Evolutionary conservation across 2,888 invertebrate genomes (phyloP).

Genomic region (Synanthedon formicaeformis): DNA sequence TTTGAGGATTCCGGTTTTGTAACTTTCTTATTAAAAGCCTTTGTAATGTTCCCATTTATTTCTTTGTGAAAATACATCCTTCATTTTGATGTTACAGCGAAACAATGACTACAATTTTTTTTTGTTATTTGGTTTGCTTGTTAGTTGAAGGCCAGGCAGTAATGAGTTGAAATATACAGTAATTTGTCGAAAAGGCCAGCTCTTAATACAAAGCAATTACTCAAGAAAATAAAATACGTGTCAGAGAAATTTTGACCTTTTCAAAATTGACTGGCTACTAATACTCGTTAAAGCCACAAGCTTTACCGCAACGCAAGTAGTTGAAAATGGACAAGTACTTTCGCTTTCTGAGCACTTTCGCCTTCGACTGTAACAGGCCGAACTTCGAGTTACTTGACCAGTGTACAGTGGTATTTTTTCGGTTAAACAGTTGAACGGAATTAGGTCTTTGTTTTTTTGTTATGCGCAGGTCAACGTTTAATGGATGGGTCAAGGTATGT

Average conservation of each 20-base stretch:
- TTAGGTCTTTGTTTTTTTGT: no score
- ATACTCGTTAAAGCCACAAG: neutral
- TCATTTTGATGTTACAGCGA: neutral
- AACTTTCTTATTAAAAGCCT: slow-evolving; percentile 5
- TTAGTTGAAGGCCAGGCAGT: neutral
- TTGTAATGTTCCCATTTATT: slow-evolving; percentile 5
- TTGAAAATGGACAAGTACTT: slow-evolving; percentile 22
- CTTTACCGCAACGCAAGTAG: neutral
- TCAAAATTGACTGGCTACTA: slow-evolving; percentile 15
- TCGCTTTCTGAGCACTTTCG: slow-evolving; percentile 52
- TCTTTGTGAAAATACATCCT: neutral
- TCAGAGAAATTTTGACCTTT: slow-evolving; percentile 28
- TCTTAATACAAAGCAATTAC: neutral
- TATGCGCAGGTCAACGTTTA: no score
- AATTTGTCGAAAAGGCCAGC: neutral
- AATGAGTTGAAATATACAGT: neutral
- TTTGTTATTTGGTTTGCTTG: neutral
- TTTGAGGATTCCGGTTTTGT: no score
- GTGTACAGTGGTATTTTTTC: no score
- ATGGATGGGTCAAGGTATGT: neutral
- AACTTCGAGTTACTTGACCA: slow-evolving; percentile 8
- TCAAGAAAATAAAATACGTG: neutral
- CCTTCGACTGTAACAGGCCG: slow-evolving; percentile 27
- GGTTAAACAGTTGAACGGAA: no score
- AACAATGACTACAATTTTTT: neutral